Evolutionary conservation across 2,888 invertebrate species (phyloP).

Genomic region (Pimpla rufipes): DNA sequence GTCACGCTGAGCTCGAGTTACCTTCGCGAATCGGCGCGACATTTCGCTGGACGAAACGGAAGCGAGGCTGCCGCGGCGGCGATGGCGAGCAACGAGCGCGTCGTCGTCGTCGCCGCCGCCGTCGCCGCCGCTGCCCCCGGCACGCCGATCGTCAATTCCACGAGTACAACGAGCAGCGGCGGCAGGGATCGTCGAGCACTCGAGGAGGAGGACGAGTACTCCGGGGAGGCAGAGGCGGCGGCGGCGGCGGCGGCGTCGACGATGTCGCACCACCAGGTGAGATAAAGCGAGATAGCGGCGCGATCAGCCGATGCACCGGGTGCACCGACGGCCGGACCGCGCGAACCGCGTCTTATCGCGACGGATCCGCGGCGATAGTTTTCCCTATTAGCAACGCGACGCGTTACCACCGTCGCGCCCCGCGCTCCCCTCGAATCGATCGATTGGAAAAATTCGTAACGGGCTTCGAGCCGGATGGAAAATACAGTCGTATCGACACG

Average conservation of each 20-base stretch:
- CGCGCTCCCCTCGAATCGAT: constrained; percentile 8
- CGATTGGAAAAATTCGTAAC: constrained; percentile 12
- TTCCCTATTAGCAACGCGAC: constrained; percentile 49
- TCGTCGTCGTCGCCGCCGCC: background rate
- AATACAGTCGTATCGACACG: background rate
- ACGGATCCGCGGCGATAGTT: constrained; percentile 43
- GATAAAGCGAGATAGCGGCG: no score
- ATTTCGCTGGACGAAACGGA: background rate
- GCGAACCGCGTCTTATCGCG: constrained; percentile 38
- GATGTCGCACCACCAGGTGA: constrained; percentile 57
- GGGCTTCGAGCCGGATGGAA: background rate
- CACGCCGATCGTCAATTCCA: constrained; percentile 27
- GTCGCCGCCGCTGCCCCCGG: no score
- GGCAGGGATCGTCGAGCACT: background rate
- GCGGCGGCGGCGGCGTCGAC: constrained; percentile 7
- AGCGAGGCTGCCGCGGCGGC: background rate
- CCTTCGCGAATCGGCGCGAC: background rate
- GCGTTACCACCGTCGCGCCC: background rate
- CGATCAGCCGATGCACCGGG: constrained; percentile 1
- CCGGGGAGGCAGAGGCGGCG: constrained; percentile 18
- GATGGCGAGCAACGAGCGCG: background rate
- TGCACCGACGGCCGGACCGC: constrained; percentile 12
- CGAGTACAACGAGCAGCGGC: background rate
- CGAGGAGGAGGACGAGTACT: constrained; percentile 31
- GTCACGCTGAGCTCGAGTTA: constrained; percentile 43